Conservation (phyloP, 2,888 invertebrate species). For the Phyllotreta cruciferae region DNA sequence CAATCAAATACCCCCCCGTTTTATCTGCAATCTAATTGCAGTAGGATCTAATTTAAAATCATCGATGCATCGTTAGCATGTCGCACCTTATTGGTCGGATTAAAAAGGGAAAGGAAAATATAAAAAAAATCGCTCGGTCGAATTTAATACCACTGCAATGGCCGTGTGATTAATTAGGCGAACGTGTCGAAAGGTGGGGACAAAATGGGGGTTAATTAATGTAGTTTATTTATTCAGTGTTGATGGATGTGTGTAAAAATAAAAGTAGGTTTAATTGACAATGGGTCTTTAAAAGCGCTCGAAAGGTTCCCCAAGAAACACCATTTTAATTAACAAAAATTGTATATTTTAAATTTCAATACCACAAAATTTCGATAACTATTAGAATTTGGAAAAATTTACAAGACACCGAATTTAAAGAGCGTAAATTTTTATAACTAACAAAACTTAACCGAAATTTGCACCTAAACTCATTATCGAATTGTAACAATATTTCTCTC, state of each 20-base stretch:
- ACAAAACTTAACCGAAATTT: neutral
- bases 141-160: constrained; percentile 48
- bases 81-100: constrained; percentile 45
- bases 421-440: no score
- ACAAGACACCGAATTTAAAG: no score
- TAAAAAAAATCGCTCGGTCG: constrained; percentile 41
- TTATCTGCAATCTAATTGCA: constrained; percentile 50
- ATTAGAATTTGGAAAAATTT: no score
- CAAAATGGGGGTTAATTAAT: no score
- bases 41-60: constrained; percentile 42
- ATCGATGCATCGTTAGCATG: constrained; percentile 45
- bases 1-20: constrained; percentile 45
- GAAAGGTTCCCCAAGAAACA: no score
- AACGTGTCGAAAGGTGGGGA: no score
- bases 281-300: no score
- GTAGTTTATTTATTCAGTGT: neutral
- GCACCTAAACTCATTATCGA: neutral
- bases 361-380: no score
- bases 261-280: no score
- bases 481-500: neutral
- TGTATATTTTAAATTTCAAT: no score
- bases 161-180: no score
- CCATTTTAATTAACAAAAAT: no score
- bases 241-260: neutral
- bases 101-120: constrained; percentile 11